These are phyloP conservation scores for Muschampia plurimacula DNA, from an alignment of 2,888 invertebrate genomes.

Conservation along the genomic window DNA sequence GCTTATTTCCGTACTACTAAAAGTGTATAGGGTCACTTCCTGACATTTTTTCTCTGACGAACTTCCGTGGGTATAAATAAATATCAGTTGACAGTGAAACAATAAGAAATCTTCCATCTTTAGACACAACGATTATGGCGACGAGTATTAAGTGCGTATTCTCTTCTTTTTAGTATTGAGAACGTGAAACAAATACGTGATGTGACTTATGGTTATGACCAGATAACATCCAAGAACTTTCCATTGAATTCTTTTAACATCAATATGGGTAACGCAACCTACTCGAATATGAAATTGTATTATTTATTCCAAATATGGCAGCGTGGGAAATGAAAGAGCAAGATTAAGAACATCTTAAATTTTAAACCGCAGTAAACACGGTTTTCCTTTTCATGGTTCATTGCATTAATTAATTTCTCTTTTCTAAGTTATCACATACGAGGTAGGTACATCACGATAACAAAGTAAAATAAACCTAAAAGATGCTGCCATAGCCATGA, in stretches of 20 bases:
- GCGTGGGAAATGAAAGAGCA: slow-evolving; percentile 8
- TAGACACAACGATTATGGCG: not conserved
- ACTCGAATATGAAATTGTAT: not conserved
- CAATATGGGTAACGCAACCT: not conserved
- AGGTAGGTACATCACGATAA: not conserved
- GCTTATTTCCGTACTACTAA: too few species aligned
- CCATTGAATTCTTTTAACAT: not conserved
- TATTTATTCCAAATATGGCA: not conserved
- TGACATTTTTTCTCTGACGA: too few species aligned
- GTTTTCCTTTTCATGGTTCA: not conserved
- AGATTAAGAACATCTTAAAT: slow-evolving; percentile 11
- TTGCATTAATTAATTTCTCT: too few species aligned
- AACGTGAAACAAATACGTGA: slow-evolving; percentile 11
- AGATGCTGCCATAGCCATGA: not conserved
- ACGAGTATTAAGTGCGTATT: not conserved
- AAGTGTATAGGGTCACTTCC: too few species aligned
- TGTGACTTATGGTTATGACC: not conserved
- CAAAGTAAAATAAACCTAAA: not conserved
- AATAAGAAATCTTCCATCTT: not conserved
- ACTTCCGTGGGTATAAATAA: too few species aligned
- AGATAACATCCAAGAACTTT: not conserved
- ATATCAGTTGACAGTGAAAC: too few species aligned
- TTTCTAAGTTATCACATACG: too few species aligned
- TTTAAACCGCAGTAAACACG: not conserved
- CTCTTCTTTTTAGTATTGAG: slow-evolving; percentile 3